Conservation (phyloP, 2,888 invertebrate species). For the Eucriotettix oculatus region DNA sequence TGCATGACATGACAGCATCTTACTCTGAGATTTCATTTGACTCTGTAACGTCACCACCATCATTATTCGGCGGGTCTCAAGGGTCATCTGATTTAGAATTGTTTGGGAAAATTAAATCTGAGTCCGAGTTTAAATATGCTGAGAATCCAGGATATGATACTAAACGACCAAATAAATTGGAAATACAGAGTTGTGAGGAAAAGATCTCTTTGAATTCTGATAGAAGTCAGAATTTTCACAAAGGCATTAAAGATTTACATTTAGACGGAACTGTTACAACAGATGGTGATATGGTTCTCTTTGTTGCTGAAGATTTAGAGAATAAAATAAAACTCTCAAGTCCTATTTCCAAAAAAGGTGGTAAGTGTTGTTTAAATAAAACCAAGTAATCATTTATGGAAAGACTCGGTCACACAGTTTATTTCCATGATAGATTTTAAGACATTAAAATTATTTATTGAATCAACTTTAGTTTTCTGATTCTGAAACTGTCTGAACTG, state of each 20-base stretch:
- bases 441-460: too few species aligned
- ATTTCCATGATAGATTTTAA: too few species aligned
- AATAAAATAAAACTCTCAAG: slow-evolving; percentile 68
- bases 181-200: slow-evolving; percentile 2
- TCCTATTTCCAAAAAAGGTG: slow-evolving; percentile 52
- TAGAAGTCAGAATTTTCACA: slow-evolving; percentile 8
- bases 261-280: slow-evolving; percentile 66
- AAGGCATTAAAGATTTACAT: slow-evolving; percentile 44
- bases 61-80: slow-evolving; percentile 8
- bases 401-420: too few species aligned
- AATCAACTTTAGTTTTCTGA: too few species aligned
- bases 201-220: background rate
- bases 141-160: slow-evolving; percentile 8
- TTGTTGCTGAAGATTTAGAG: slow-evolving; percentile 82
- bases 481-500: too few species aligned
- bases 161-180: slow-evolving; percentile 13
- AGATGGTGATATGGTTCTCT: slow-evolving; percentile 85
- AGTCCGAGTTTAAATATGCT: too few species aligned
- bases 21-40: slow-evolving; percentile 65
- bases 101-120: slow-evolving; percentile 6
- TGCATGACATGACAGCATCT: slow-evolving; percentile 50
- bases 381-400: too few species aligned
- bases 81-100: slow-evolving; percentile 9
- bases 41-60: slow-evolving; percentile 36
- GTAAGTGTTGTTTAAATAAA: slow-evolving; percentile 16